A percentile compares a stretch with the other conserved stretches of the same genome.
These are phyloP conservation scores for Asteroscopus sphinx DNA, from an alignment of 2,888 invertebrate species.

Conservation along the genomic window DNA sequence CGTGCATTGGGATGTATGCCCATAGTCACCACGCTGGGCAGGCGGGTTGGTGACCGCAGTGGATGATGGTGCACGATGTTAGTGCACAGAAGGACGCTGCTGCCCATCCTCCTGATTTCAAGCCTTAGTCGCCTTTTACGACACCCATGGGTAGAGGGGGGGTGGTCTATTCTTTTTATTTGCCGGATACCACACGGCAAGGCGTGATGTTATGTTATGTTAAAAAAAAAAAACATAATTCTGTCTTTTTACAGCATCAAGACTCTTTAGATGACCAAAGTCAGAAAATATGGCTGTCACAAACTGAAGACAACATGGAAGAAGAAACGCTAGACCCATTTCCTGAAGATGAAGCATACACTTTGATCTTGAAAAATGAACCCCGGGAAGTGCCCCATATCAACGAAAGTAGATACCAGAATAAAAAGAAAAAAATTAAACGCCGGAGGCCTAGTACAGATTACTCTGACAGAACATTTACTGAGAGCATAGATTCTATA, in stretches of 20 bases:
- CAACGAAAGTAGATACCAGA: conserved; percentile 50
- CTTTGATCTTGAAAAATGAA: conserved; percentile 68
- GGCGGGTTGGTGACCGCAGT: too few species aligned
- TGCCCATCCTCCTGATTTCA: too few species aligned
- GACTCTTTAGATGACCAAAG: conserved; percentile 55
- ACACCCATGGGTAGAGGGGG: too few species aligned
- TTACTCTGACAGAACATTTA: conserved; percentile 65
- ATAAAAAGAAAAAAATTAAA: conserved; percentile 73
- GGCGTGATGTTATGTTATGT: too few species aligned
- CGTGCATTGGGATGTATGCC: too few species aligned
- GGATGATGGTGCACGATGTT: too few species aligned
- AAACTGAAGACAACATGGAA: conserved; percentile 50
- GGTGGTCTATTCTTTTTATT: too few species aligned
- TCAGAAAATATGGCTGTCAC: conserved; percentile 60
- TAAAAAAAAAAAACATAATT: not conserved
- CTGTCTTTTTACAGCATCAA: conserved; percentile 45
- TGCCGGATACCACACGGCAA: too few species aligned
- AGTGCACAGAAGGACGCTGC: too few species aligned
- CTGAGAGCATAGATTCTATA: conserved; percentile 63
- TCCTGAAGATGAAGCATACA: conserved; percentile 64
- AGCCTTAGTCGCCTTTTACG: too few species aligned
- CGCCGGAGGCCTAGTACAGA: conserved; percentile 66
- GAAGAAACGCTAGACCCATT: conserved; percentile 62
- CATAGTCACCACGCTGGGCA: too few species aligned
- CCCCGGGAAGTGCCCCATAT: conserved; percentile 56